Evolutionary conservation across 1,140 invertebrate genomes (phyloP), one percentile per base, ranked within the genome.

Genomic region (Aphaenogaster floridana): DNA sequence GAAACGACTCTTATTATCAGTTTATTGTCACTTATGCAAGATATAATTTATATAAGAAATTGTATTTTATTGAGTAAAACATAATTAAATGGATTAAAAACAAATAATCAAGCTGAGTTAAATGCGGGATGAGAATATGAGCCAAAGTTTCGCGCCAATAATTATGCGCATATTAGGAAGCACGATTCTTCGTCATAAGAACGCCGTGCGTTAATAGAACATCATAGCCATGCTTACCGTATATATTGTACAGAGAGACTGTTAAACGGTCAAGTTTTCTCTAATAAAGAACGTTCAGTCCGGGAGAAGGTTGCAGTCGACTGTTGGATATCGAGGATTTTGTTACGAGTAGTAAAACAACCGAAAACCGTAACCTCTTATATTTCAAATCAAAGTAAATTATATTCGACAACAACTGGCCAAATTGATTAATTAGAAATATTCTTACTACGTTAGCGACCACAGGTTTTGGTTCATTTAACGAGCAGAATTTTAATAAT

Each of bases 211-310:
- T 57, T 42, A 66, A 61, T 80, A 89, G 36, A 68, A 66, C 15
- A 81, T 64, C 54, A 76, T 89, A 90, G 11, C 71, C 88, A 61
- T 57, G 63, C 85, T 83, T 64, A 64, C 28, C 76, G 13, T 66
- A 66, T 68, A 78, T 86, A 90, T 86, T 86, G 76, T 88, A 88
- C 86, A 85, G 57, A 88, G 64, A 50, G 36, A 78, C 74, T 88
- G 86, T 90, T 78, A 66, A 90, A 86, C 89, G 66, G 61, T 91
- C 89, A 83, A 88, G 89, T 83, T 78, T 88, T 88, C 81, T 88
- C 63, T 83, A 81, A 88, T 83, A 88, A 50, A 69, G 81, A 90
- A 88, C 15, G 64, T 90, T 90, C 57, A 52, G 34, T 57, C 63
- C 52, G 64, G 13, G n/a, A 39, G 9, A 78, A 59, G 17, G 4